Conservation (phyloP, 2,113 vertebrate species). For the Macquaria ambigua region DNA sequence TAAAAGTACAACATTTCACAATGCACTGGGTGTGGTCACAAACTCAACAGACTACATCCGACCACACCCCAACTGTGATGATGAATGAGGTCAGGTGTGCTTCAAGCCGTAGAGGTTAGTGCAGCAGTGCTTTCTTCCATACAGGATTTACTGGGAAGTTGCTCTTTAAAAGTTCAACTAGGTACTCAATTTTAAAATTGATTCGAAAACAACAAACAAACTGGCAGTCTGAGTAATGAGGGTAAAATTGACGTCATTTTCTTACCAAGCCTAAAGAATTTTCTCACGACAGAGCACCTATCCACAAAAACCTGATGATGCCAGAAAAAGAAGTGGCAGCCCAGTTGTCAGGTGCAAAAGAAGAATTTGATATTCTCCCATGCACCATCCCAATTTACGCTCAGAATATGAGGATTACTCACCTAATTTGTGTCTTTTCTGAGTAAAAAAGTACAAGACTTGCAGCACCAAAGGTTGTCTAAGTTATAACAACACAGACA, state of each 20-base stretch:
- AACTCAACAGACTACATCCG: background rate
- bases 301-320: background rate
- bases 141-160: background rate
- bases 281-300: conserved; percentile 8
- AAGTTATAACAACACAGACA: background rate
- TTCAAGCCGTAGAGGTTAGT: background rate
- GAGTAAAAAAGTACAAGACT: background rate
- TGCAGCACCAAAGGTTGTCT: background rate
- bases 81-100: background rate
- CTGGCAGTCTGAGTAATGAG: background rate
- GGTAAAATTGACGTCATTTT: conserved; percentile 13
- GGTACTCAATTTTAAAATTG: background rate
- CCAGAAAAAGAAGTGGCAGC: conserved; percentile 17
- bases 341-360: background rate
- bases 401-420: background rate
- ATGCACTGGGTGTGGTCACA: background rate
- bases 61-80: background rate
- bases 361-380: conserved; percentile 9
- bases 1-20: background rate
- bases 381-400: conserved; percentile 20
- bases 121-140: background rate
- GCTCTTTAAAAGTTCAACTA: background rate
- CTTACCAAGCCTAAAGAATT: background rate
- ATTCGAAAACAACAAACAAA: conserved; percentile 37
- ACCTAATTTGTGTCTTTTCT: background rate